These are phyloP conservation scores for Pluvianellus socialis DNA, from an alignment of 2,113 vertebrate species.

Conservation along the genomic window DNA sequence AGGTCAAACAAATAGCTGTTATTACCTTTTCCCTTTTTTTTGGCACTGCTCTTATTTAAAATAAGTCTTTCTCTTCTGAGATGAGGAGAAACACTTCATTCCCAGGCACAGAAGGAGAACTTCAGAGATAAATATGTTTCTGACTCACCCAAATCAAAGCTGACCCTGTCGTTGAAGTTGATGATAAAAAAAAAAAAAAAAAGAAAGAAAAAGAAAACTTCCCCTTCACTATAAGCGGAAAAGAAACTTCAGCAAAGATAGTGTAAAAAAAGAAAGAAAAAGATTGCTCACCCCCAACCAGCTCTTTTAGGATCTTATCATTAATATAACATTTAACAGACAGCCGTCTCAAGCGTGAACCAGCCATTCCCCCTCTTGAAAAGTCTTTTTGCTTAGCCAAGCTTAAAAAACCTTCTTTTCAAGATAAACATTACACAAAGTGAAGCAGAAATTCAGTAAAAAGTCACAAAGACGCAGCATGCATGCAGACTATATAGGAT, in stretches of 20 bases:
- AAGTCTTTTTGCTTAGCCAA: conserved; percentile 3
- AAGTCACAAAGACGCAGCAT: neutral
- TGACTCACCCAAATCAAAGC: conserved; percentile 56
- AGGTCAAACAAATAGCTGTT: conserved; percentile 1
- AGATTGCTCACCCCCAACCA: neutral
- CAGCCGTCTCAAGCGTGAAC: neutral
- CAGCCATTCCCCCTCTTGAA: neutral
- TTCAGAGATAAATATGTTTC: conserved; percentile 47
- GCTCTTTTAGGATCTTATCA: conserved; percentile 47
- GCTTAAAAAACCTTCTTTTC: neutral
- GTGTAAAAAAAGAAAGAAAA: conserved; percentile 2
- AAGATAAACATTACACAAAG: neutral
- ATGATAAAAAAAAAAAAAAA: neutral
- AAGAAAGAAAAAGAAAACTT: neutral
- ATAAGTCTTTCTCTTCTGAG: neutral
- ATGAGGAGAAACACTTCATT: conserved; percentile 21
- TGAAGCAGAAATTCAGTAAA: neutral
- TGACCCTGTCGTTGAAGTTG: conserved; percentile 28
- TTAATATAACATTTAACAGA: conserved; percentile 38
- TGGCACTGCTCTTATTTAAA: neutral
- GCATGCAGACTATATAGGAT: neutral
- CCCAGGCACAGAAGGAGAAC: conserved; percentile 31
- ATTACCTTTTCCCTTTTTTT: neutral
- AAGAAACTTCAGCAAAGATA: conserved; percentile 57
- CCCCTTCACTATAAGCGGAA: neutral